Percentiles rank a stretch among this genome's conserved stretches.
phyloP scores from a whole-genome alignment of 2,888 invertebrate genomes.

The Amphimallon solstitiale region DNA sequence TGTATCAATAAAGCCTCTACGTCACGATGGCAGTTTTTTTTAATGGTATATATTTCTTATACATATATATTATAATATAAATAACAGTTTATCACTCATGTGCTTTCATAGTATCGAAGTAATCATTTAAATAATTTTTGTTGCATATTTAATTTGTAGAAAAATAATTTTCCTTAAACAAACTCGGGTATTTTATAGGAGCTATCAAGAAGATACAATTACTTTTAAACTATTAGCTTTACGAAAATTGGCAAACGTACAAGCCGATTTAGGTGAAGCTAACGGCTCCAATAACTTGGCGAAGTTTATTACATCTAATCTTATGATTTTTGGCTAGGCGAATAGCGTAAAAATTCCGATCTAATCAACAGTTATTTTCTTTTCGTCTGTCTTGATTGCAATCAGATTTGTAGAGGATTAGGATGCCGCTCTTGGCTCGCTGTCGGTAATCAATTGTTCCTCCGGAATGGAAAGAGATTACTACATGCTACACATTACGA shows the following conservation, averaged over 20 bases:
- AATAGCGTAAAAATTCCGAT: slow-evolving; percentile 36
- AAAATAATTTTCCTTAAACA: no score
- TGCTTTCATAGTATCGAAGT: no score
- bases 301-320: slow-evolving; percentile 34
- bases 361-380: slow-evolving; percentile 43
- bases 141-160: no score
- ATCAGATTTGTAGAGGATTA: slow-evolving; percentile 51
- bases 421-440: slow-evolving; percentile 32
- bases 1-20: no score
- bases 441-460: slow-evolving; percentile 50
- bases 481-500: slow-evolving; percentile 16
- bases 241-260: no score
- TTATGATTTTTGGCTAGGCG: slow-evolving; percentile 31
- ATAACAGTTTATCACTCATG: no score
- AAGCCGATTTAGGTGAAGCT: no score
- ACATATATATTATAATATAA: no score
- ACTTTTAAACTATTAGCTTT: background rate
- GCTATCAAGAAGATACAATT: background rate
- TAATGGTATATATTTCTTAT: no score
- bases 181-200: no score
- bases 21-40: no score
- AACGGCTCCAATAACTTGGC: background rate
- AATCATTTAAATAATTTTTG: no score
- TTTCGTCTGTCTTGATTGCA: slow-evolving; percentile 47
- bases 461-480: slow-evolving; percentile 48